Evolutionary conservation across 2,888 invertebrate species (phyloP).

Genomic region (Aplocera efformata): DNA sequence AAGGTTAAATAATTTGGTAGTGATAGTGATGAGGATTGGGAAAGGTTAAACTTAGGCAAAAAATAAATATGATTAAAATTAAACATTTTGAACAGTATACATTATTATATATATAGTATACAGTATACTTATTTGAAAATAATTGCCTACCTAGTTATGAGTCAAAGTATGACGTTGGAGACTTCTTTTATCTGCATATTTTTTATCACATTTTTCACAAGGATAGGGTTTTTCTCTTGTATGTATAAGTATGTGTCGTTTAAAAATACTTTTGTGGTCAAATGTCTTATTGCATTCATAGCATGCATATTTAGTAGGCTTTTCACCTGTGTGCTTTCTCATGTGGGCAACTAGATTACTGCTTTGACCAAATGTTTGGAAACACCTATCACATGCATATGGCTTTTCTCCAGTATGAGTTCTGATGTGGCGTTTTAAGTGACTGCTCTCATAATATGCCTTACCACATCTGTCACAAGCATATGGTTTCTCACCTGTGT

Average conservation of each 20-base stretch:
- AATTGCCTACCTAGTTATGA: constrained; percentile 5
- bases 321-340: constrained; percentile 16
- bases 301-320: constrained; percentile 12
- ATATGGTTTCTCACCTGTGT: constrained; percentile 12
- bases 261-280: constrained; percentile 17
- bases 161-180: constrained; percentile 13
- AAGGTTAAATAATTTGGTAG: no score
- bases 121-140: neutral
- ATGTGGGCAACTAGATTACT: constrained; percentile 16
- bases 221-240: constrained; percentile 18
- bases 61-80: no score
- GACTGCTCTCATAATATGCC: constrained; percentile 14
- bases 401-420: constrained; percentile 20
- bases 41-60: no score
- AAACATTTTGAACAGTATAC: no score
- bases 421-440: constrained; percentile 14
- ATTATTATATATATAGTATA: neutral
- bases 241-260: constrained; percentile 16
- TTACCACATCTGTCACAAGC: constrained; percentile 14
- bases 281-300: constrained; percentile 17
- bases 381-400: constrained; percentile 17
- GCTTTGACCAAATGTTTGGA: constrained; percentile 15
- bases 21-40: no score
- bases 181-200: constrained; percentile 21
- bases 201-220: constrained; percentile 19